phyloP scores from a whole-genome alignment of 1,140 invertebrate species.

The Ruditapes philippinarum region DNA sequence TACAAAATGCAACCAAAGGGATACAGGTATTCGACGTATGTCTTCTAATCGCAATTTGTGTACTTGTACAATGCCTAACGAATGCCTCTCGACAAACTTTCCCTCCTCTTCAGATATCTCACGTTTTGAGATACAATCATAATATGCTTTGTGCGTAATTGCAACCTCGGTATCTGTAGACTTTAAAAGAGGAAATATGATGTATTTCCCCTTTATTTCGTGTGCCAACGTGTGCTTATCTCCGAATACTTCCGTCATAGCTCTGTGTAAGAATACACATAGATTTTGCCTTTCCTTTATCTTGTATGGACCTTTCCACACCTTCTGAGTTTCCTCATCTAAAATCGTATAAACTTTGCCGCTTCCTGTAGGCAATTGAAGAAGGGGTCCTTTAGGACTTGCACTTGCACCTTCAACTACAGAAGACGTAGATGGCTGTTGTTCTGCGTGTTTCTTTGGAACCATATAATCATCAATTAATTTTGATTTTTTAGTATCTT shows the following conservation, averaged over 20 bases:
- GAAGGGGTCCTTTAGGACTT: not conserved
- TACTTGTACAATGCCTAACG: constrained; percentile 3
- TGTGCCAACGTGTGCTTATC: not conserved
- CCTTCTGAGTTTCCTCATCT: not conserved
- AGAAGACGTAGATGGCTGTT: not conserved
- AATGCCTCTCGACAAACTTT: constrained; percentile 9
- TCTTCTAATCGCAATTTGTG: not conserved
- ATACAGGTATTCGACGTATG: not conserved
- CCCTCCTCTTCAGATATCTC: not conserved
- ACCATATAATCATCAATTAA: not conserved
- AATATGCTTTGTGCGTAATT: not conserved
- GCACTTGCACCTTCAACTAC: not conserved
- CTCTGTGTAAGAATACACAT: constrained; percentile 20
- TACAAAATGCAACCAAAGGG: constrained; percentile 18
- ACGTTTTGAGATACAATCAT: constrained; percentile 32
- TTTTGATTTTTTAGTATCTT: not conserved
- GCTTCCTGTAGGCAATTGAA: constrained; percentile 19
- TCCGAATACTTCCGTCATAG: constrained; percentile 12
- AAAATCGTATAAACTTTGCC: constrained; percentile 26
- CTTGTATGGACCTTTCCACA: constrained; percentile 28
- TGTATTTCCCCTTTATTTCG: not conserved
- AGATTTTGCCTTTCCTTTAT: constrained; percentile 1
- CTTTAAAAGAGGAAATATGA: constrained; percentile 26
- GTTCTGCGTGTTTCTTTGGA: not conserved
- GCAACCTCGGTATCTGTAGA: not conserved